phyloP scores from a whole-genome alignment of 1,140 invertebrate species.

The Ips nitidus region DNA sequence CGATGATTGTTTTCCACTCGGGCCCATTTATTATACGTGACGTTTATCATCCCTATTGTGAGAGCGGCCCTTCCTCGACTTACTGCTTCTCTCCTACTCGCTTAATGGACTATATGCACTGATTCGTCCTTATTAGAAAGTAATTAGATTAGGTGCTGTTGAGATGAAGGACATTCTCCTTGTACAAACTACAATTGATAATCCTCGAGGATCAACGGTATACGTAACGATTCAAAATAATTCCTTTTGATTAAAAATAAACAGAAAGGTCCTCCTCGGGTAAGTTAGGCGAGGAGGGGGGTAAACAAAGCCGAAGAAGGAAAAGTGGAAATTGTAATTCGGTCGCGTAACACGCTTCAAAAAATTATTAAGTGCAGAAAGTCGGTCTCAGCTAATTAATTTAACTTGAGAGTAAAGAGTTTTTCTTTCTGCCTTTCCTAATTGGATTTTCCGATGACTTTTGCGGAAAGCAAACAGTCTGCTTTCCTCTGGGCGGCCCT shows the following conservation, averaged over 20 bases:
- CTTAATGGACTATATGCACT: conserved; percentile 29
- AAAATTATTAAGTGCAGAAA: conserved; percentile 22
- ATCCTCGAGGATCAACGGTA: too few relatives aligned
- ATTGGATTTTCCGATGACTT: conserved; percentile 21
- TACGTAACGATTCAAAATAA: neutral
- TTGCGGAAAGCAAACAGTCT: conserved; percentile 12
- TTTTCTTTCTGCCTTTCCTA: conserved; percentile 23
- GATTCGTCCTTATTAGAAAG: conserved; percentile 20
- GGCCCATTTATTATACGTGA: conserved; percentile 34
- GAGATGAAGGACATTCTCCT: neutral
- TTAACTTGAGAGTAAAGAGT: conserved; percentile 21
- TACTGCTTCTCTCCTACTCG: neutral
- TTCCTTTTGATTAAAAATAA: conserved; percentile 18
- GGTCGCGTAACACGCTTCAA: conserved; percentile 12
- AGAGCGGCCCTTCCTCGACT: conserved; percentile 1
- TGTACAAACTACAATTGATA: too few relatives aligned
- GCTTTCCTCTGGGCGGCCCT: neutral
- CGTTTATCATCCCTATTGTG: conserved; percentile 25
- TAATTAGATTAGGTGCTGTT: conserved; percentile 19
- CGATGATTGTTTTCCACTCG: conserved; percentile 32
- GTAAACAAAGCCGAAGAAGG: conserved; percentile 1
- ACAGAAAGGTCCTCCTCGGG: neutral
- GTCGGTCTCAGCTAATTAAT: conserved; percentile 19
- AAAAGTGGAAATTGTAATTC: conserved; percentile 11
- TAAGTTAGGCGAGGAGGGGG: neutral